Conservation (phyloP, 2,888 invertebrate species). For the Drosophila siamana region DNA sequence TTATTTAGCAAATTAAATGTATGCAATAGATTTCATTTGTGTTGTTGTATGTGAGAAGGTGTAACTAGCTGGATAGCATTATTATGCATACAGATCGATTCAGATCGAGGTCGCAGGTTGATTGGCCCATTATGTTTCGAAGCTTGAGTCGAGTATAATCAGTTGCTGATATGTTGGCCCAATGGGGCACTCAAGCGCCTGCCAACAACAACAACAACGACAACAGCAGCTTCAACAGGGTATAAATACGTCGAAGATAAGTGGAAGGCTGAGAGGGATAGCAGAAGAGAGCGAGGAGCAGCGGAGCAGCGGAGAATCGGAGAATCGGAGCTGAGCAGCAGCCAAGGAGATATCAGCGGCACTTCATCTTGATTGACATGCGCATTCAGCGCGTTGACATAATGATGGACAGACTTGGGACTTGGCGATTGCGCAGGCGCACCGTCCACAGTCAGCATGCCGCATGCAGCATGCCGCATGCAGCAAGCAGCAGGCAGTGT, state of each 20-base stretch:
- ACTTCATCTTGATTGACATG: constrained; percentile 85
- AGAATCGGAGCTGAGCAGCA: constrained; percentile 35
- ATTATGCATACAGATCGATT: neutral
- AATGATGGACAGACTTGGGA: constrained; percentile 84
- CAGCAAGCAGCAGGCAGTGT: constrained; percentile 12
- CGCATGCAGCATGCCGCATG: constrained; percentile 26
- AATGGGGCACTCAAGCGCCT: constrained; percentile 29
- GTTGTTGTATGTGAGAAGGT: neutral
- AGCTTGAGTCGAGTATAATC: constrained; percentile 1
- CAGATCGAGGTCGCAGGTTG: constrained; percentile 2
- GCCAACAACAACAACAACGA: constrained; percentile 8
- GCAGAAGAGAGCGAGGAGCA: neutral
- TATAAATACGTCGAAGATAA: constrained; percentile 11
- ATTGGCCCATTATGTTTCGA: constrained; percentile 17
- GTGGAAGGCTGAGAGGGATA: constrained; percentile 2
- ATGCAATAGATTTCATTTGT: neutral
- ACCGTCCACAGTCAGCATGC: constrained; percentile 25
- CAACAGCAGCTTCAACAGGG: constrained; percentile 19
- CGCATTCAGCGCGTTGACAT: constrained; percentile 85
- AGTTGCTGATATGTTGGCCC: constrained; percentile 18
- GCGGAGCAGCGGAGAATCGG: neutral
- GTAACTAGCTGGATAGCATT: neutral
- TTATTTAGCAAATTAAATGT: too few species aligned
- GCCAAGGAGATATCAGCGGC: constrained; percentile 79
- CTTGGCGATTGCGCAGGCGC: constrained; percentile 52